Evolutionary conservation across 2,797 vertebrate genomes (phyloP), one percentile per base, ranked within the genome.

Genomic region (Peromyscus aztecus): DNA sequence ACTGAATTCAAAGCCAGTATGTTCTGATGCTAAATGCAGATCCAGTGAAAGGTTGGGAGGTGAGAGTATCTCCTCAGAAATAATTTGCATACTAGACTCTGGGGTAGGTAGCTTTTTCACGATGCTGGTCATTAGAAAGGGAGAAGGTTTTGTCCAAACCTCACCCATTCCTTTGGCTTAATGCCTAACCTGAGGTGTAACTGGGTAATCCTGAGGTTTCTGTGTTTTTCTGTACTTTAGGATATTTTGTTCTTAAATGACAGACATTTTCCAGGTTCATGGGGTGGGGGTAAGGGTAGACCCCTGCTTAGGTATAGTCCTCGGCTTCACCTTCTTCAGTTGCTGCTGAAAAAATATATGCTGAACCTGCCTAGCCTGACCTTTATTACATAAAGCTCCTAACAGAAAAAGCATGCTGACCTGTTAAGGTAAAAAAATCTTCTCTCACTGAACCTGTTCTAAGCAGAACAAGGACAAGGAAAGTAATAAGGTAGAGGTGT

Each of bases 391-490:
- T 59, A 4, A 13, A 23, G 11, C 19, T 6, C 34, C 89, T 46
- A 40, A 29, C 0, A 46, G 49, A 95, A 96, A 81, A 93, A n/a
- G 24, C 43, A 59, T 87, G 10, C 49, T 37, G 43, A 49, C 13
- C 52, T 12, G 21, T 81, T 82, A 57, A 85, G 43, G 75, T 9
- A 95, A 89, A 27, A 49, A 6, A 52, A 49, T 77, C 29, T 16
- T 63, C 10, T 78, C 52, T 65, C 77, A 67, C n/a, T 43, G 52
- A 6, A 57, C 16, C 11, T 87, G 37, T 63, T 69, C 75, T 92
- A 91, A 94, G 71, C 7, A 91, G 55, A 8, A 94, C 17, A 83
- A 73, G 37, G 61, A 85, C 88, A 80, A 81, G 4, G 27, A 83
- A 87, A 65, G 10, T 16, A 71, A 3, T 34, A 55, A 49, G 37